Percentiles rank a stretch among this genome's conserved stretches.
These are phyloP conservation scores for Zaprionus ornatus DNA, from an alignment of 1,140 invertebrate species.

Conservation along the genomic window DNA sequence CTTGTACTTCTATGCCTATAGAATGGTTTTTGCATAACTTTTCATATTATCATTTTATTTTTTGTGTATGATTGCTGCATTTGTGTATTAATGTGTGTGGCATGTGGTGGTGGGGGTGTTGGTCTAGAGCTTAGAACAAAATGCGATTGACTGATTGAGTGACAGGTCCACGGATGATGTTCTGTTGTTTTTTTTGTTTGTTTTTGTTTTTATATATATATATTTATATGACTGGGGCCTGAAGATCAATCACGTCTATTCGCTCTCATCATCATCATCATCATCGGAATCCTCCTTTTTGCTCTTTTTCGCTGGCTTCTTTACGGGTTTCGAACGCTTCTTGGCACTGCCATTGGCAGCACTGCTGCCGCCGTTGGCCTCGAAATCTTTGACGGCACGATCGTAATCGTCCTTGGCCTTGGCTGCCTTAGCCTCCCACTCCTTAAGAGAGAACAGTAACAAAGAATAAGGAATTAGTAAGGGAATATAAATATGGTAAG, in stretches of 20 bases:
- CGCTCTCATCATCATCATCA: constrained; percentile 82
- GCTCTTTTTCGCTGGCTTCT: constrained; percentile 83
- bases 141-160: constrained; percentile 35
- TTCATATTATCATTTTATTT: constrained; percentile 2
- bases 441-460: constrained; percentile 84
- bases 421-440: constrained; percentile 94
- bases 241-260: constrained; percentile 46
- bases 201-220: constrained; percentile 11
- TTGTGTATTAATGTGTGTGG: constrained; percentile 20
- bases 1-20: constrained; percentile 23
- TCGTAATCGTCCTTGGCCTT: constrained; percentile 94
- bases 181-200: constrained; percentile 1
- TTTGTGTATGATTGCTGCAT: constrained; percentile 11
- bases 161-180: constrained; percentile 28
- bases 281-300: constrained; percentile 84
- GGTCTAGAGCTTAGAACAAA: constrained; percentile 23
- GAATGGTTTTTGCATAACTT: constrained; percentile 22
- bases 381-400: constrained; percentile 94
- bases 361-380: constrained; percentile 87
- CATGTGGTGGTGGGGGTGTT: neutral
- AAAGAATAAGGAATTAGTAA: constrained; percentile 4
- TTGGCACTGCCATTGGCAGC: constrained; percentile 84
- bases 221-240: constrained; percentile 45
- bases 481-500: no score
- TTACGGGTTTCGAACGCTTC: constrained; percentile 81